Base-by-base conservation (phyloP, 2,888 invertebrate genomes). In the Trichacis sp. region DNA sequence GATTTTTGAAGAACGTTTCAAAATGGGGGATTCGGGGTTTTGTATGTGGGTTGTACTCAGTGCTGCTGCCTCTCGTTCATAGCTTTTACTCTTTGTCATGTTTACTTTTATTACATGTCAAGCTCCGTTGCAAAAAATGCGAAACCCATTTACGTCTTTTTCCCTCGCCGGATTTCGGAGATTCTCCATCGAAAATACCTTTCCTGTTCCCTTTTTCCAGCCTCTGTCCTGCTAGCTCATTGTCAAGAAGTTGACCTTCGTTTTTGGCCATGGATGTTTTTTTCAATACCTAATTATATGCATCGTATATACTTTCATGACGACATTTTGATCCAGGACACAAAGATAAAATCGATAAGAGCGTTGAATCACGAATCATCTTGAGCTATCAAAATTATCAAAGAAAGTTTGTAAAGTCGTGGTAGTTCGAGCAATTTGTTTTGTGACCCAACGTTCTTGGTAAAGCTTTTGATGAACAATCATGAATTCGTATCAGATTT, bases 211-310 rank as follows among this genome's bases (percentile, higher is more conserved):
- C 60, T 57, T 77, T 74, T 73, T 78, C 80, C 79, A 80, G 78
- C 79, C n/a, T n/a, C 80, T 80, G 80, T 80, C 78, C 80, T 80
- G 80, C 82, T 82, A 78, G 80, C 81, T 77, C 81, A 89, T 89
- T 90, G 90, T 93, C 92, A 93, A 93, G 93, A 93, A 94, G 93
- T 94, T 94, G 93, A 94, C 93, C 93, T 92, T 93, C 93, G 93
- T 93, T 93, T 92, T 92, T 91, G 91, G 92, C 92, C 91, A 91
- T 91, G 91, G 90, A 91, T 91, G 89, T 88, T 88, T 89, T 82
- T 84, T 83, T n/a, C 83, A 85, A 87, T 87, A 85, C 82, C 78
- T 77, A n/a, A n/a, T n/a, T n/a, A n/a, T n/a, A n/a, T n/a, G n/a
- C 76, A 76, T 72, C 68, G 69, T 71, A 67, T 70, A 70, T 70